Conservation (phyloP, 2,888 invertebrate species). For the Nemotelus pantherinus region DNA sequence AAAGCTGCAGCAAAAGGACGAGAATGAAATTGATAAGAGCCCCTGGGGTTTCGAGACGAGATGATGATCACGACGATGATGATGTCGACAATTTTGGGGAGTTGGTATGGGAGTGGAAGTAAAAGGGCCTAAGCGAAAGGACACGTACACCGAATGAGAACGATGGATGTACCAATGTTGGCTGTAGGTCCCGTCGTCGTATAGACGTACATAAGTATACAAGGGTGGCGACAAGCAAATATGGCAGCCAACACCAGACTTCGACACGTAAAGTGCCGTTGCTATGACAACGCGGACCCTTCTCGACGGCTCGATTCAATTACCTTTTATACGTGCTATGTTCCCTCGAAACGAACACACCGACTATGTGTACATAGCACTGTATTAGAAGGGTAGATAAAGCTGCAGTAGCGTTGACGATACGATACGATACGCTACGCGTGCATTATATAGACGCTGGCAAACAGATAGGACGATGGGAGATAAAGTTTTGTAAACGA, state of each 20-base stretch:
- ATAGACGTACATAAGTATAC: slow-evolving; percentile 17
- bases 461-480: not conserved
- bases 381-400: not conserved
- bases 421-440: not conserved
- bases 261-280: slow-evolving; percentile 65
- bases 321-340: slow-evolving; percentile 49
- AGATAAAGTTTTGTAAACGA: slow-evolving; percentile 10
- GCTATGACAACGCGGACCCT: slow-evolving; percentile 62
- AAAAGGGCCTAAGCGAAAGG: not conserved
- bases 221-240: slow-evolving; percentile 61
- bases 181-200: not conserved
- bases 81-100: not conserved
- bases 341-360: not conserved
- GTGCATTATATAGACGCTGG: not conserved
- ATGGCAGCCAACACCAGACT: slow-evolving; percentile 65
- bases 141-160: not conserved
- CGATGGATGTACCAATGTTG: not conserved
- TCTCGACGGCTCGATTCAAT: slow-evolving; percentile 55
- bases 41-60: slow-evolving; percentile 3
- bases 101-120: not conserved
- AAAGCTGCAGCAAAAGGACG: not conserved
- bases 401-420: not conserved
- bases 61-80: slow-evolving; percentile 8
- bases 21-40: slow-evolving; percentile 20
- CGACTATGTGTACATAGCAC: too few relatives aligned